Base-by-base conservation (phyloP, 2,888 invertebrate species). In the Lasioglossum vierecki region DNA sequence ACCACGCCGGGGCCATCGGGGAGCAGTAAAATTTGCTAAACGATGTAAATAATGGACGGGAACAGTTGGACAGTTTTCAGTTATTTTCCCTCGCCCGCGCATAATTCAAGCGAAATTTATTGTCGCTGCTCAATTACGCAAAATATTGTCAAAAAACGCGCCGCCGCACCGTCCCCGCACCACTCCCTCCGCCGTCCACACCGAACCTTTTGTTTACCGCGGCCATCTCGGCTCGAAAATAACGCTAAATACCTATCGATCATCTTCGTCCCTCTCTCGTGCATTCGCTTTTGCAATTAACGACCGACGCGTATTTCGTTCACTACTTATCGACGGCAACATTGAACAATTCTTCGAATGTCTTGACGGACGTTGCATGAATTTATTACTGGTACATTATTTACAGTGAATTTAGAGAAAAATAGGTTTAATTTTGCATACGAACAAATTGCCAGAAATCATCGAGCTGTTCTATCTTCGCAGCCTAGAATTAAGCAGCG, bases 21-120 rank as follows among this genome's bases (percentile, higher is more conserved):
- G 88, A 89, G 91, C 90, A 91, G 93, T 93, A 92, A 94, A 94
- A 94, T 94, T 93, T 91, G 93, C 92, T 94, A 93, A 94, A 94
- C 94, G 94, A 93, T 93, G 93, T 93, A 94, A 94, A 94, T 94
- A 94, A 94, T 92, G 91, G 93, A 92, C 92, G 92, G 91, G 92
- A 91, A 90, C 91, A 91, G 92, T 93, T 89, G 91, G 93, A 93
- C 92, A 92, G 92, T 94, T 93, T 93, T 93, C 93, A 93, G 93
- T 93, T 93, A 94, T 94, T 94, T 93, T 93, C 91, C 90, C 90
- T 90, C 77, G 86, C 60, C 49, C 85, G 87, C 86, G 90, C 92
- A 93, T 93, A 93, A 93, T 93, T 93, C 93, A 93, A 92, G 83
- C 85, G 91, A 91, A 92, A 93, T 93, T 93, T 93, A 93, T 93